phyloP scores from a whole-genome alignment of 2,113 vertebrate species.

The Tor tambroides region DNA sequence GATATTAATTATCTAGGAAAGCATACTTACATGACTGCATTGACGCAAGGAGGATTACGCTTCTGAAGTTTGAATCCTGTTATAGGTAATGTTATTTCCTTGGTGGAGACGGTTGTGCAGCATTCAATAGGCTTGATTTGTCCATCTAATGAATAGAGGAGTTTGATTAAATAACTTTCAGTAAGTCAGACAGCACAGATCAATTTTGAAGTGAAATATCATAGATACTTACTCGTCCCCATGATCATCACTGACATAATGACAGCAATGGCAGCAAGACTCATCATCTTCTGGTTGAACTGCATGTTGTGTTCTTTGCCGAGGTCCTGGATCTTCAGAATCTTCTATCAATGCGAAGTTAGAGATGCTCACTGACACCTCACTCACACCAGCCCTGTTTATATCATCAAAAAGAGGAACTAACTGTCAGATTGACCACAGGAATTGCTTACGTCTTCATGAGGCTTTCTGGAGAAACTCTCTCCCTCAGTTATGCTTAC shows the following conservation, averaged over 20 bases:
- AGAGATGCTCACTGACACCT: background rate
- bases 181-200: background rate
- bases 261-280: constrained; percentile 57
- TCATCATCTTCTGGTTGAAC: constrained; percentile 56
- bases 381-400: background rate
- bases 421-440: background rate
- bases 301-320: constrained; percentile 60
- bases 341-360: constrained; percentile 38
- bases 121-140: constrained; percentile 54
- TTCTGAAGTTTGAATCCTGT: constrained; percentile 69
- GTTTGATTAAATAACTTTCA: background rate
- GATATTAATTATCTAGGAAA: too few species aligned
- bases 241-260: constrained; percentile 48
- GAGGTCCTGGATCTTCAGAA: background rate
- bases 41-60: constrained; percentile 49
- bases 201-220: background rate
- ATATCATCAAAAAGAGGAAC: constrained; percentile 18
- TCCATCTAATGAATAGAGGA: constrained; percentile 40
- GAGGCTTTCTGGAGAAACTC: background rate
- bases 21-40: constrained; percentile 49
- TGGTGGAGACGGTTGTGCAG: constrained; percentile 60
- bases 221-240: constrained; percentile 20
- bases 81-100: constrained; percentile 63
- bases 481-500: background rate
- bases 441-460: background rate